A percentile compares a stretch with the other conserved stretches of the same genome.
These are phyloP conservation scores for Micromys minutus DNA, from an alignment of 2,113 vertebrate genomes.

Conservation along the genomic window DNA sequence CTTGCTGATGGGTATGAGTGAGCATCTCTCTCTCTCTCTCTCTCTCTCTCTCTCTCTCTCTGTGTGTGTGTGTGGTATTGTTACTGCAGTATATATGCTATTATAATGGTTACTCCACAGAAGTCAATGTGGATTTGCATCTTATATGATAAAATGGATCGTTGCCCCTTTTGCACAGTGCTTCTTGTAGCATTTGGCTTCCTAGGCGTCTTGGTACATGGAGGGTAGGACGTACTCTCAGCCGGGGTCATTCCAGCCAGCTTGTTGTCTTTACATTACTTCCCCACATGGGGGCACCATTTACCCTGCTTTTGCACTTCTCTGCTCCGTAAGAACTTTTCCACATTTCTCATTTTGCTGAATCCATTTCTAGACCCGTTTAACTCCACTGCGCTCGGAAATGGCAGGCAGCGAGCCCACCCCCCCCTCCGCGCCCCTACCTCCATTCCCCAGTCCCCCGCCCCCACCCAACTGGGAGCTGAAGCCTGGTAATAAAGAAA, in stretches of 20 bases:
- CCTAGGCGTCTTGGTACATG: neutral
- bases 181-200: neutral
- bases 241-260: neutral
- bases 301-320: constrained; percentile 8
- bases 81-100: too few relatives aligned
- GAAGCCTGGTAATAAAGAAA: constrained; percentile 25
- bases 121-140: neutral
- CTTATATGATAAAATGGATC: neutral
- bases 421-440: too few relatives aligned
- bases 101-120: neutral
- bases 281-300: constrained; percentile 62
- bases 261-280: neutral
- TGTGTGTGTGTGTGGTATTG: neutral
- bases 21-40: neutral
- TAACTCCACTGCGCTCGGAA: neutral
- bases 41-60: too few relatives aligned
- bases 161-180: neutral
- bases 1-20: neutral
- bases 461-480: too few relatives aligned
- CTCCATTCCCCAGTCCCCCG: too few relatives aligned
- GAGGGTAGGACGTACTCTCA: neutral
- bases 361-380: constrained; percentile 15
- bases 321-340: neutral
- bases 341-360: neutral
- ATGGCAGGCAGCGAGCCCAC: neutral